These are phyloP conservation scores for Thamnaconus septentrionalis DNA, from an alignment of 2,113 vertebrate genomes.

Conservation along the genomic window DNA sequence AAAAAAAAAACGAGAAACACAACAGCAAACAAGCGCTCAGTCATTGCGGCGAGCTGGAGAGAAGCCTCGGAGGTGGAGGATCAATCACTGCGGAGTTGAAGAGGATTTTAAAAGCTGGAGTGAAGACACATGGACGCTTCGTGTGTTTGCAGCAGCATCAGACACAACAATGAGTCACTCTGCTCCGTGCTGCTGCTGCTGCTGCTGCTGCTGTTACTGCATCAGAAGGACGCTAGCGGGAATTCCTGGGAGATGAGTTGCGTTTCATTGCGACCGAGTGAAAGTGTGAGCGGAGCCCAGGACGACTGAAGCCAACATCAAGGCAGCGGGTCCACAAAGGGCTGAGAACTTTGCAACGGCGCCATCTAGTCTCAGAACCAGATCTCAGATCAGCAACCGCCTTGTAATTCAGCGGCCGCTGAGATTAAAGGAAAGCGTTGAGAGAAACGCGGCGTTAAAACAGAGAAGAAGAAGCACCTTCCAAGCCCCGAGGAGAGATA, in stretches of 20 bases:
- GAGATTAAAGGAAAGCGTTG: constrained; percentile 1
- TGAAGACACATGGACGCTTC: constrained; percentile 9
- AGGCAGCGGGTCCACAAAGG: not conserved
- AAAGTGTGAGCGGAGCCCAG: not conserved
- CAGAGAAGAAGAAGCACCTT: not conserved
- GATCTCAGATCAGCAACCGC: too few relatives aligned
- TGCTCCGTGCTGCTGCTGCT: not conserved
- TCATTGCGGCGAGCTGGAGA: constrained; percentile 45
- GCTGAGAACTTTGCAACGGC: not conserved
- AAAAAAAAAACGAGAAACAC: constrained; percentile 41
- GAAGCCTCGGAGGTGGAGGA: constrained; percentile 50
- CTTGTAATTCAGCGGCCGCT: not conserved
- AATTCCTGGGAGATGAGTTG: constrained; percentile 34
- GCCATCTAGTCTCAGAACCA: not conserved
- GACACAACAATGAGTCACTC: constrained; percentile 65
- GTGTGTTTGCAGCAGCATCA: constrained; percentile 35
- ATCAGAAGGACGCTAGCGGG: constrained; percentile 41
- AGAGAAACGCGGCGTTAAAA: not conserved
- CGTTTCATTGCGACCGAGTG: constrained; percentile 8
- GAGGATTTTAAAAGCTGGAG: constrained; percentile 13
- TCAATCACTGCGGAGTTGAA: constrained; percentile 55
- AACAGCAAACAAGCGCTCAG: constrained; percentile 32
- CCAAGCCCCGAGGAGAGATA: too few relatives aligned
- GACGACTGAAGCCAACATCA: not conserved
- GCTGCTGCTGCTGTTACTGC: constrained; percentile 29